Evolutionary conservation across 2,113 vertebrate species (phyloP).

Genomic region (Entelurus aequoreus): DNA sequence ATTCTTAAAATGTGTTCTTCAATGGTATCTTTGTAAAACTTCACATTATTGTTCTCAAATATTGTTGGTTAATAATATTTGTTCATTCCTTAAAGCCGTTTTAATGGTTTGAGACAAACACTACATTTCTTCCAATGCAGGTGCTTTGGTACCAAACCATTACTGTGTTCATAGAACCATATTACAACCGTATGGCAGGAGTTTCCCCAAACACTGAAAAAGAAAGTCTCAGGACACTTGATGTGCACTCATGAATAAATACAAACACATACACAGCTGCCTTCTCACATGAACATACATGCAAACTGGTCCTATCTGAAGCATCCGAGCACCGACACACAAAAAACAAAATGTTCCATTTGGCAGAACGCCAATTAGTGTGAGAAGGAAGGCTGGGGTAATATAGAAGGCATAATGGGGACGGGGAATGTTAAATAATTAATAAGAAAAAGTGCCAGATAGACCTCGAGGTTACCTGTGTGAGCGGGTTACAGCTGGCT

Average conservation of each 20-base stretch:
- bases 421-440: constrained; percentile 53
- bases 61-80: constrained; percentile 29
- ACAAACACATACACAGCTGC: constrained; percentile 1
- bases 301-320: constrained; percentile 9
- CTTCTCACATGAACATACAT: constrained; percentile 1
- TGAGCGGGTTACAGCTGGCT: constrained; percentile 62
- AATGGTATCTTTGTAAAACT: constrained; percentile 3
- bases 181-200: constrained; percentile 32
- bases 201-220: constrained; percentile 32
- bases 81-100: constrained; percentile 17
- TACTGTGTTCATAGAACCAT: constrained; percentile 28
- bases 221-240: constrained; percentile 22
- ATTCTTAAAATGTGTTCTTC: constrained; percentile 16
- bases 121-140: constrained; percentile 56
- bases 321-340: background rate
- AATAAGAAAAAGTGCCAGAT: constrained; percentile 39
- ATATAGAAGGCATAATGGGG: constrained; percentile 27
- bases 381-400: constrained; percentile 14
- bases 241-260: constrained; percentile 14
- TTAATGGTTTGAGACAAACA: constrained; percentile 30
- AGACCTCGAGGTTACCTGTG: constrained; percentile 56
- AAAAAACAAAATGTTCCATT: constrained; percentile 13
- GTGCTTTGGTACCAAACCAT: constrained; percentile 39
- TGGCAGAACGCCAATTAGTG: constrained; percentile 44
- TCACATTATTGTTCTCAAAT: constrained; percentile 38